phyloP scores from a whole-genome alignment of 2,113 vertebrate species.

The Oenanthe melanoleuca region DNA sequence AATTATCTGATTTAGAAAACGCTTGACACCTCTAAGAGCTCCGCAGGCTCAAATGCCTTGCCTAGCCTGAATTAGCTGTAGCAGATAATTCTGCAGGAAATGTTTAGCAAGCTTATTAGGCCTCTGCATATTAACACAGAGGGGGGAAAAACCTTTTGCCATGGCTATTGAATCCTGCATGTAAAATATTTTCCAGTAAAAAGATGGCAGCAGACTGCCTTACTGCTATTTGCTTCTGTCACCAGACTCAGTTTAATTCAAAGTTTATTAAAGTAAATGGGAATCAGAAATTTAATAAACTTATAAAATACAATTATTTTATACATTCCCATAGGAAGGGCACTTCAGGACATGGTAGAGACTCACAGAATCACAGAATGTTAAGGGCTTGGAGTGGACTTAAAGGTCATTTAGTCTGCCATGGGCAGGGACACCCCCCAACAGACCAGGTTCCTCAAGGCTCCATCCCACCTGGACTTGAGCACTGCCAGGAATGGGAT shows the following conservation, averaged over 20 bases:
- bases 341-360: neutral
- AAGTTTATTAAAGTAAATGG: neutral
- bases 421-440: neutral
- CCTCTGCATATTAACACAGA: neutral
- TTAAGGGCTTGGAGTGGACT: neutral
- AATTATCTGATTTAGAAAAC: slow-evolving; percentile 42
- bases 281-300: neutral
- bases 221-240: neutral
- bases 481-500: neutral
- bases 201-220: neutral
- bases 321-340: neutral
- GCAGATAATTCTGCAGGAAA: slow-evolving; percentile 3
- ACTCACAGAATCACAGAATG: neutral
- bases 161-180: neutral
- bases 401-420: neutral
- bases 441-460: neutral
- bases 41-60: neutral
- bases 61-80: neutral
- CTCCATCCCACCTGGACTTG: neutral
- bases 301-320: neutral
- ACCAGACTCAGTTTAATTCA: neutral
- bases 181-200: neutral
- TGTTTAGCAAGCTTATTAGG: slow-evolving; percentile 32
- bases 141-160: neutral
- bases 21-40: slow-evolving; percentile 38